Evolutionary conservation across 2,797 vertebrate genomes (phyloP).

Genomic region (Galagoides demidoff): DNA sequence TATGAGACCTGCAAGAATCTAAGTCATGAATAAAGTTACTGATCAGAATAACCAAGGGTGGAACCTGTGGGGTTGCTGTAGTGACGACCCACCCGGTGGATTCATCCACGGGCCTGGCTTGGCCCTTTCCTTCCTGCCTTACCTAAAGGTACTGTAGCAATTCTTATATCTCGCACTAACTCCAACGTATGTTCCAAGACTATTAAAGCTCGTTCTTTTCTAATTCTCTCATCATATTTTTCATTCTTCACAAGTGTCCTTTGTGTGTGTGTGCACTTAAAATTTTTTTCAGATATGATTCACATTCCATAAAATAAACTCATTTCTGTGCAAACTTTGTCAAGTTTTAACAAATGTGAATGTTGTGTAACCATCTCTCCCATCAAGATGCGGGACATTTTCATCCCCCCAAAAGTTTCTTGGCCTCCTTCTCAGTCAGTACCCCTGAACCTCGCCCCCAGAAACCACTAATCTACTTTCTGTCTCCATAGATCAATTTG

Average conservation of each 20-base stretch:
- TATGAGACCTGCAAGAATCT: neutral
- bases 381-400: neutral
- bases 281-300: constrained; percentile 35
- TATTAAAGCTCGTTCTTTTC: neutral
- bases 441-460: neutral
- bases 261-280: neutral
- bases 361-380: neutral
- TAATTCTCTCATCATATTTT: neutral
- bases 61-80: neutral
- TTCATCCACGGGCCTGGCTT: neutral
- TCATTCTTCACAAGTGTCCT: neutral
- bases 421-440: neutral
- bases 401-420: neutral
- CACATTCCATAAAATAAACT: neutral
- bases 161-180: neutral
- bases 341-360: constrained; percentile 8
- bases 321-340: neutral
- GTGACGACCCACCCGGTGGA: neutral
- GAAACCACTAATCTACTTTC: neutral
- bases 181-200: neutral
- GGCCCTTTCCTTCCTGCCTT: neutral
- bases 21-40: neutral
- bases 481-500: neutral
- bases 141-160: neutral
- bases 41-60: neutral